Percentiles rank a stretch among this genome's conserved stretches.
Conservation (phyloP, 2,888 invertebrate genomes). For the Junonia oenone region DNA sequence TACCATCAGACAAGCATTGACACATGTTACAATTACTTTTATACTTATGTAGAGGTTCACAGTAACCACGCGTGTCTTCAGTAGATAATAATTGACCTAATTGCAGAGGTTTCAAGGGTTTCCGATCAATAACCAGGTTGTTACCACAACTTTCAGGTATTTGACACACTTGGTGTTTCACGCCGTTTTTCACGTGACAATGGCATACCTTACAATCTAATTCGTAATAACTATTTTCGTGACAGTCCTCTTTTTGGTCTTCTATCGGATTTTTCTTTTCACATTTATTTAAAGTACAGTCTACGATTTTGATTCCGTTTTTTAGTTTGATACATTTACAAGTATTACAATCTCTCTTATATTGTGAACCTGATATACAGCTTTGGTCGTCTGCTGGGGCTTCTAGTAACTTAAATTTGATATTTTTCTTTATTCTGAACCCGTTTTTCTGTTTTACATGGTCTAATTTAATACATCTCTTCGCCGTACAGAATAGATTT, state of each 20-base stretch:
- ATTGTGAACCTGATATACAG: constrained; percentile 48
- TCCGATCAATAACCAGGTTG: background rate
- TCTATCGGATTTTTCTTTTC: background rate
- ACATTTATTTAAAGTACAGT: constrained; percentile 59
- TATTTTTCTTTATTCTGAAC: background rate
- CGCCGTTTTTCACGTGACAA: constrained; percentile 36
- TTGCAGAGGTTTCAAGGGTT: background rate
- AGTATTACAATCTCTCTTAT: constrained; percentile 50
- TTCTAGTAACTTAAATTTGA: constrained; percentile 11
- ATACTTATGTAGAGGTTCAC: constrained; percentile 52
- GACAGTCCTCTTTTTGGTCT: constrained; percentile 37
- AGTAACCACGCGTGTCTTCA: constrained; percentile 47
- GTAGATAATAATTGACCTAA: constrained; percentile 15
- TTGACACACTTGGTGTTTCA: constrained; percentile 44
- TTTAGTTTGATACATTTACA: constrained; percentile 47
- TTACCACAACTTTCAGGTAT: constrained; percentile 34
- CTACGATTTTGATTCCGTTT: constrained; percentile 46
- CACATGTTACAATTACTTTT: constrained; percentile 53
- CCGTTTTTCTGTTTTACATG: background rate
- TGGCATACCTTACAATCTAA: constrained; percentile 49
- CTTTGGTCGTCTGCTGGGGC: constrained; percentile 36
- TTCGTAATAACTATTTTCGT: constrained; percentile 43
- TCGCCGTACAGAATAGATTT: constrained; percentile 61
- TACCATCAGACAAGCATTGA: constrained; percentile 50
- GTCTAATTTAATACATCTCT: constrained; percentile 43